Evolutionary conservation across 2,888 invertebrate genomes (phyloP), one percentile per base, ranked within the genome.

Genomic region (Lomographa bimaculata): DNA sequence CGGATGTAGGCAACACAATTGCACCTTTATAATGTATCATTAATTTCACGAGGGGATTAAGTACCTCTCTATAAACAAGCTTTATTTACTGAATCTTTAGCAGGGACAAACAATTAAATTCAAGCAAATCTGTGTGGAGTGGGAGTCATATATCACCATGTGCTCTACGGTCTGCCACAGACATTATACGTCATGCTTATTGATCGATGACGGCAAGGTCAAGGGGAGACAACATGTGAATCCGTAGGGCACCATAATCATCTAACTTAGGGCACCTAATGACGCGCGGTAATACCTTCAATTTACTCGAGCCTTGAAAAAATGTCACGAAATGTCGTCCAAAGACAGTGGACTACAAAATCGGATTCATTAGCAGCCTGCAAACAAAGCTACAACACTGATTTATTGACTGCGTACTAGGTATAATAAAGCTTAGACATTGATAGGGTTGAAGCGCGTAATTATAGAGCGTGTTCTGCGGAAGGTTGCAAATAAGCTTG

Each of bases 151-250:
- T 65, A 71, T 79, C 71, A 74, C 54, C 39, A 63, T 57, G 42
- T 46, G 43, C 54, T 55, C 50, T 51, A 54, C 42, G 30, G 46
- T 30, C 44, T 51, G 49, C 54, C 47, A 56, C 44, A 57, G 47
- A 50, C 47, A 45, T 46, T 54, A 21, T 32, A 46, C 47, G 75
- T 79, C 73, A 80, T 54, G 51, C 51, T 63, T 78, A 83, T 83
- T 71, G 83, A 86, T 75, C 74, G 65, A 71, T 74, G 64, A 68
- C 60, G 61, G 57, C 76, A 85, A 82, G 84, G 86, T 76, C 73
- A 79, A 74, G 69, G 67, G 71, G 63, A 66, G 67, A 64, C 53
- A 66, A 54, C 51, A 63, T 46, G 56, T 66, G 54, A 62, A 57
- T 59, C 60, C 62, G 52, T 46, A 60, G 60, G 64, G 56, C 53